Evolutionary conservation across 2,888 invertebrate species (phyloP).

Genomic region (Vandiemenella viatica): DNA sequence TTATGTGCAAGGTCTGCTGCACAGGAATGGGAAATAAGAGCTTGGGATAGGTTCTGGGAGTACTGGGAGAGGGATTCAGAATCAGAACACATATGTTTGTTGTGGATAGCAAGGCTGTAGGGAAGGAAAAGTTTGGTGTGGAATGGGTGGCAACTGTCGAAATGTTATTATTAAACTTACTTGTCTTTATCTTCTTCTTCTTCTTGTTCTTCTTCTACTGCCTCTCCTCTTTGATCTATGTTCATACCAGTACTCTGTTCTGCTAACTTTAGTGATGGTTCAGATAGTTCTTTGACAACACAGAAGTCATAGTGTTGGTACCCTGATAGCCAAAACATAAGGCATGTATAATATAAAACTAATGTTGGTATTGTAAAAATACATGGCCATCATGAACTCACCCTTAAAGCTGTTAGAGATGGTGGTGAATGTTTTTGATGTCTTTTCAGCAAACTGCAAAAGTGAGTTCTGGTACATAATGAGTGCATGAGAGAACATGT

Average conservation of each 20-base stretch:
- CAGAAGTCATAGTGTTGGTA: conserved; percentile 82
- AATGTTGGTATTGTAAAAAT: neutral
- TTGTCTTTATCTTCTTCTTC: conserved; percentile 28
- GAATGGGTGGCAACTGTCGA: too few species aligned
- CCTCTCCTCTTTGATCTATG: too few species aligned
- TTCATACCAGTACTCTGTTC: conserved; percentile 26
- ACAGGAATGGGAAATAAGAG: too few species aligned
- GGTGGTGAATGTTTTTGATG: conserved; percentile 59
- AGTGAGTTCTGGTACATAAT: conserved; percentile 82
- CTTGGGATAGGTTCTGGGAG: too few species aligned
- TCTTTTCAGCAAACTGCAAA: conserved; percentile 72
- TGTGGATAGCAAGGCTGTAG: too few species aligned
- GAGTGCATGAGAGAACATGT: conserved; percentile 94
- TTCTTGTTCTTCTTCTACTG: conserved; percentile 30
- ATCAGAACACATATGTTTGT: too few species aligned
- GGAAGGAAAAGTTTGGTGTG: too few species aligned
- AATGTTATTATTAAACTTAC: conserved; percentile 18
- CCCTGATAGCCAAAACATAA: conserved; percentile 20
- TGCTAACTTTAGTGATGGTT: conserved; percentile 39
- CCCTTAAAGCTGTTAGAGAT: conserved; percentile 54
- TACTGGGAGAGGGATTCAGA: too few species aligned
- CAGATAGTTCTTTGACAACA: conserved; percentile 69
- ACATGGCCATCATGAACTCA: conserved; percentile 2
- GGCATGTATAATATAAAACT: neutral
- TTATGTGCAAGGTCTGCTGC: too few species aligned